Evolutionary conservation across 2,888 invertebrate genomes (phyloP).

Genomic region (Muscina levida): DNA sequence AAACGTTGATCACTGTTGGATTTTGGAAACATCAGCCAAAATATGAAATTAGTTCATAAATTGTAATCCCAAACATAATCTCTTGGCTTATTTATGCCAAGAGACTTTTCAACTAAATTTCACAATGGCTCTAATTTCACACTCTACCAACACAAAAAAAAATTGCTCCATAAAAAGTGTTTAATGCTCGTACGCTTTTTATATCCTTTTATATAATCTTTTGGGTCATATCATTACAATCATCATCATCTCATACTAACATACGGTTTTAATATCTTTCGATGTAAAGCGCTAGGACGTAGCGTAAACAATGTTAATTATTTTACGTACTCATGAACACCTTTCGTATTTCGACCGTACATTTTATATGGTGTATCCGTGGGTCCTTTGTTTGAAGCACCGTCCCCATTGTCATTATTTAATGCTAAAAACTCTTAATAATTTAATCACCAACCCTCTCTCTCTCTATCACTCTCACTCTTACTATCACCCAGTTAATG

Average conservation of each 20-base stretch:
- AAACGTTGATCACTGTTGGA: too few relatives aligned
- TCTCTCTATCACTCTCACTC: conserved; percentile 50
- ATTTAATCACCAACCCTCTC: conserved; percentile 59
- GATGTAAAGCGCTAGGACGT: neutral
- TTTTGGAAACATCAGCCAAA: too few relatives aligned
- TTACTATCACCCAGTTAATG: conserved; percentile 8
- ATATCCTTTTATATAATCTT: neutral
- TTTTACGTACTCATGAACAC: conserved; percentile 56
- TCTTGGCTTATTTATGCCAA: too few relatives aligned
- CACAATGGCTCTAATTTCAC: neutral
- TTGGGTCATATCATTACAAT: conserved; percentile 1
- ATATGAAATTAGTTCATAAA: too few relatives aligned
- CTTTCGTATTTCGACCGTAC: conserved; percentile 46
- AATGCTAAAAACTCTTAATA: conserved; percentile 60
- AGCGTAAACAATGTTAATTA: conserved; percentile 42
- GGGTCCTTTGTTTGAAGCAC: conserved; percentile 14
- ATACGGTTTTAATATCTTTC: neutral
- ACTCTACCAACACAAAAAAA: neutral
- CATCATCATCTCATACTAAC: neutral
- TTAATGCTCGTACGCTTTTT: neutral
- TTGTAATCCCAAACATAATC: too few relatives aligned
- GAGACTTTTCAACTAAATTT: too few relatives aligned
- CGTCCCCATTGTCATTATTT: conserved; percentile 45
- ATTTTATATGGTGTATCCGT: conserved; percentile 6
- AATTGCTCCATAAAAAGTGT: neutral